Evolutionary conservation across 2,113 vertebrate genomes (phyloP).

Genomic region (Caranx melampygus): DNA sequence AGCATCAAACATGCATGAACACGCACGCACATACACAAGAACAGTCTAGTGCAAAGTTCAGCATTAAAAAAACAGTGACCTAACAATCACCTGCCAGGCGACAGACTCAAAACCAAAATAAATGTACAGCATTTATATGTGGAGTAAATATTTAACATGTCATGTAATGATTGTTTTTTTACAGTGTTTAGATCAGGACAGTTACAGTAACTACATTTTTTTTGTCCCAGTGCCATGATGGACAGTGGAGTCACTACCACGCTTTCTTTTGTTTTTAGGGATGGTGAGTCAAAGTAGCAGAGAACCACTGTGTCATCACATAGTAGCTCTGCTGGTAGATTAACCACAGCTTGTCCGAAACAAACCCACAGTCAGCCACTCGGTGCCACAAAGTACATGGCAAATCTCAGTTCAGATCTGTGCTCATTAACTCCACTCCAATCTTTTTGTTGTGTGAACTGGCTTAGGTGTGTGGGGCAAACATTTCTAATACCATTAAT

Average conservation of each 20-base stretch:
- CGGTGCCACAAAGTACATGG: too few relatives aligned
- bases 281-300: constrained; percentile 3
- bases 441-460: not conserved
- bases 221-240: not conserved
- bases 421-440: not conserved
- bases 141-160: not conserved
- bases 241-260: constrained; percentile 7
- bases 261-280: constrained; percentile 29
- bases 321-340: constrained; percentile 31
- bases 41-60: not conserved
- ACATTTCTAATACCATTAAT: not conserved
- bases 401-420: constrained; percentile 4
- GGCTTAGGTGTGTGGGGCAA: not conserved
- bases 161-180: not conserved
- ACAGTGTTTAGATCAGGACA: not conserved
- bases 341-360: constrained; percentile 20
- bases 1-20: constrained; percentile 16
- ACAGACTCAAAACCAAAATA: too few relatives aligned
- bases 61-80: not conserved
- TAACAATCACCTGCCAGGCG: not conserved
- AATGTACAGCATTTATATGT: not conserved
- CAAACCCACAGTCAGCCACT: not conserved
- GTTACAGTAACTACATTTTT: not conserved
- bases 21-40: not conserved
- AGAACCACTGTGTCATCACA: constrained; percentile 43